These are phyloP conservation scores for Hymenochirus boettgeri DNA, from an alignment of 2,113 vertebrate genomes.

Conservation along the genomic window DNA sequence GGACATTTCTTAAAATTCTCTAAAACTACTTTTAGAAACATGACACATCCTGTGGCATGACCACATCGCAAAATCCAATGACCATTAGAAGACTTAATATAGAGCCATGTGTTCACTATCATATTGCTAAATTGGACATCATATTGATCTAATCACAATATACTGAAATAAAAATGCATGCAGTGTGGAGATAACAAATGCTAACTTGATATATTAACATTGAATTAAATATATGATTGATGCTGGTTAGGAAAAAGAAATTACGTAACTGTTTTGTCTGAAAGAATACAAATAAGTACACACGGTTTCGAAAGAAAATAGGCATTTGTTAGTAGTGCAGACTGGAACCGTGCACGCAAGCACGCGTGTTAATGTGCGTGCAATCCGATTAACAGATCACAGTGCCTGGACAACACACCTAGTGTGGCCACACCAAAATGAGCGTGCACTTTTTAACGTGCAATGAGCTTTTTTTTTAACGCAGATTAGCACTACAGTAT, in stretches of 20 bases:
- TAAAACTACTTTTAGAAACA: background rate
- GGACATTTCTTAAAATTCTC: too few species aligned
- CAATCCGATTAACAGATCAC: too few species aligned
- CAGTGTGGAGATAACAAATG: background rate
- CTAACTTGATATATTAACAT: conserved; percentile 17
- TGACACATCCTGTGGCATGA: background rate
- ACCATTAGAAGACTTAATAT: conserved; percentile 6
- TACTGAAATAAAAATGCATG: conserved; percentile 14
- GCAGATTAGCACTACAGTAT: too few species aligned
- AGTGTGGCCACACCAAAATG: too few species aligned
- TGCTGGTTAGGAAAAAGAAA: conserved; percentile 12
- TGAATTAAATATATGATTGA: conserved; percentile 11
- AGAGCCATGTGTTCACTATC: conserved; percentile 22
- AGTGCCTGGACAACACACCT: too few species aligned
- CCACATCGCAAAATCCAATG: background rate
- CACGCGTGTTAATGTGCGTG: too few species aligned
- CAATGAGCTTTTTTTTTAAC: too few species aligned
- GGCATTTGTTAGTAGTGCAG: too few species aligned
- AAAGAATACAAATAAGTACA: too few species aligned
- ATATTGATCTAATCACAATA: conserved; percentile 27
- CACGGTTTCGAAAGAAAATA: too few species aligned
- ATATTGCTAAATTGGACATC: conserved; percentile 20
- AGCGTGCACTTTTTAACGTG: too few species aligned
- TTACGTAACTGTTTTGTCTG: conserved; percentile 5
- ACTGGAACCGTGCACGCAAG: too few species aligned